These are phyloP conservation scores for Pinna nobilis DNA, from an alignment of 1,140 invertebrate genomes.

Conservation along the genomic window DNA sequence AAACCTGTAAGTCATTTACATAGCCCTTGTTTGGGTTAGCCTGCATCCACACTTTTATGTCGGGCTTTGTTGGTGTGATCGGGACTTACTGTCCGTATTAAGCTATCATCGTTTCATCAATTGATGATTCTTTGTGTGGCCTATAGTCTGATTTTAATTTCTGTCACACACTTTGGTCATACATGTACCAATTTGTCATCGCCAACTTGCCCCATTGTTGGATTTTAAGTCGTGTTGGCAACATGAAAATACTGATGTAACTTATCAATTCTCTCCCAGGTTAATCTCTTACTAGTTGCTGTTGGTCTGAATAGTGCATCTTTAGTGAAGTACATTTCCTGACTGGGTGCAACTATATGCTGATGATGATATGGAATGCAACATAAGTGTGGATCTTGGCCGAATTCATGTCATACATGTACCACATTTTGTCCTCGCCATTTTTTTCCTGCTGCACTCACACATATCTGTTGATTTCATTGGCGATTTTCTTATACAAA, in stretches of 20 bases:
- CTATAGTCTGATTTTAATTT: background rate
- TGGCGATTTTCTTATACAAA: too few species aligned
- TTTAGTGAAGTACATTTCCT: conserved; percentile 8
- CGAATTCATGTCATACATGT: background rate
- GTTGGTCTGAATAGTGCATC: conserved; percentile 2
- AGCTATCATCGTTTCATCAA: conserved; percentile 9
- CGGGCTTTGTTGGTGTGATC: too few species aligned
- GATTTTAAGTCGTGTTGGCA: too few species aligned
- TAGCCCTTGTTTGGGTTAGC: conserved; percentile 9
- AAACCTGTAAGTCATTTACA: conserved; percentile 13
- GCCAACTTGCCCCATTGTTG: too few species aligned
- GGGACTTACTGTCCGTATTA: conserved; percentile 8
- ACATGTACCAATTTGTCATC: too few species aligned
- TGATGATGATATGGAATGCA: background rate
- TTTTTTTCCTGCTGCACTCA: background rate
- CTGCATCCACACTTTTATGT: background rate
- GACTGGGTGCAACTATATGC: background rate
- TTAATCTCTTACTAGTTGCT: background rate
- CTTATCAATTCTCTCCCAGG: too few species aligned
- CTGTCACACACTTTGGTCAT: too few species aligned
- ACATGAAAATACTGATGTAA: too few species aligned
- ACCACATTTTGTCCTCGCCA: conserved; percentile 6
- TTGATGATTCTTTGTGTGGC: background rate
- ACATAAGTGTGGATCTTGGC: background rate
- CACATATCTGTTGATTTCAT: too few species aligned